phyloP scores from a whole-genome alignment of 2,113 vertebrate species.

The Centropus bengalensis region DNA sequence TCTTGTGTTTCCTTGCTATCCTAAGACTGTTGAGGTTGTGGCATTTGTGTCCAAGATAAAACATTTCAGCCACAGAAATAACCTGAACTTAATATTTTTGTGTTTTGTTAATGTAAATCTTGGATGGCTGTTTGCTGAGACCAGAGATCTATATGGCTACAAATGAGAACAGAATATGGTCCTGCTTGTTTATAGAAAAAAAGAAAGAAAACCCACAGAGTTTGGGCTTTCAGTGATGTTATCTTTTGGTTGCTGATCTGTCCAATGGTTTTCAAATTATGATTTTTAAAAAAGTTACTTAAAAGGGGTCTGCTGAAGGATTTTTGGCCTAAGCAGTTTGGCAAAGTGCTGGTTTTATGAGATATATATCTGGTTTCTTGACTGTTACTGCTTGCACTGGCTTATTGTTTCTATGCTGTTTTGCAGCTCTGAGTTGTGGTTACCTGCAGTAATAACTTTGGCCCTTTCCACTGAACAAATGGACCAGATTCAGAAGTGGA shows the following conservation, averaged over 20 bases:
- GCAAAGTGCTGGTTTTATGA: constrained; percentile 16
- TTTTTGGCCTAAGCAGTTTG: constrained; percentile 44
- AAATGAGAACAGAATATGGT: constrained; percentile 26
- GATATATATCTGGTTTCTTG: background rate
- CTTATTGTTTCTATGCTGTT: constrained; percentile 14
- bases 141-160: background rate
- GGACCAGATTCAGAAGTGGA: constrained; percentile 23
- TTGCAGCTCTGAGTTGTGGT: constrained; percentile 40
- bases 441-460: constrained; percentile 55
- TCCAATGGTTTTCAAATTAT: constrained; percentile 33
- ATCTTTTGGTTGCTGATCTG: constrained; percentile 40
- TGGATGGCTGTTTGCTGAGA: constrained; percentile 13
- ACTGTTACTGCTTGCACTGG: background rate
- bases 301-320: constrained; percentile 44
- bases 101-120: constrained; percentile 25
- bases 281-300: constrained; percentile 21
- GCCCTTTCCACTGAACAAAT: constrained; percentile 15
- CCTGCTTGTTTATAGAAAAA: background rate
- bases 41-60: background rate
- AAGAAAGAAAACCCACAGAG: background rate
- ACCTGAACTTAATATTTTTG: background rate
- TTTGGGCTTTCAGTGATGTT: background rate
- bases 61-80: background rate
- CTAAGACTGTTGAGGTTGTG: background rate
- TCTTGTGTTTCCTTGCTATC: background rate